A percentile compares a stretch with the other conserved stretches of the same genome.
These are phyloP conservation scores for Oncorhynchus masou DNA, from an alignment of 2,113 vertebrate genomes.

Conservation along the genomic window DNA sequence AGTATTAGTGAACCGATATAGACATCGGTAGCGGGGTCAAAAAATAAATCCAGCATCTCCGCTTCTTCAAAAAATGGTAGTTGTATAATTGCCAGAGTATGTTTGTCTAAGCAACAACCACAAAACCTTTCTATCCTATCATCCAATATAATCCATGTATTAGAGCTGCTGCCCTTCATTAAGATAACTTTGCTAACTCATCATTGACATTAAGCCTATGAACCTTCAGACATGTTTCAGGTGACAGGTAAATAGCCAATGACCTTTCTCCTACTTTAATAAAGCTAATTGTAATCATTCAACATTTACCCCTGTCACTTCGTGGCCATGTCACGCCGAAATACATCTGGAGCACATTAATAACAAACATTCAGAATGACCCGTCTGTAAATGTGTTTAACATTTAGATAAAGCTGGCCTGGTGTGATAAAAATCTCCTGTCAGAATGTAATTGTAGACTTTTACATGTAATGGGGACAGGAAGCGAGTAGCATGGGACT, in stretches of 20 bases:
- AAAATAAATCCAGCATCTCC: too few relatives aligned
- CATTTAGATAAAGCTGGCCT: slow-evolving; percentile 46
- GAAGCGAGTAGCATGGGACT: too few relatives aligned
- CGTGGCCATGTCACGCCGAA: too few relatives aligned
- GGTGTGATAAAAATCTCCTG: slow-evolving; percentile 16
- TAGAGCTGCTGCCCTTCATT: too few relatives aligned
- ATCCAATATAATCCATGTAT: not conserved
- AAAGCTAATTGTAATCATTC: too few relatives aligned
- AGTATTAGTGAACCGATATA: too few relatives aligned
- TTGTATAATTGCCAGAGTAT: not conserved
- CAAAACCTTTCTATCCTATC: not conserved
- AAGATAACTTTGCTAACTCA: not conserved
- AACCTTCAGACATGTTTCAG: not conserved
- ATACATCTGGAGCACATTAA: too few relatives aligned
- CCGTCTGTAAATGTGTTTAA: slow-evolving; percentile 49
- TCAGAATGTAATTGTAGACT: slow-evolving; percentile 15
- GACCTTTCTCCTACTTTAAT: not conserved
- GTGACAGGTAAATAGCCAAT: slow-evolving; percentile 34
- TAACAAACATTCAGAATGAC: slow-evolving; percentile 39
- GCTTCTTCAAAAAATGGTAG: too few relatives aligned
- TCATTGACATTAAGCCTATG: not conserved
- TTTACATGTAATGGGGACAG: too few relatives aligned
- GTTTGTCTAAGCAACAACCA: not conserved
- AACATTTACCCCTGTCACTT: too few relatives aligned
- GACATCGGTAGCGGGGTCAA: too few relatives aligned